phyloP scores from a whole-genome alignment of 2,888 invertebrate genomes.

The Tribolium freemani region DNA sequence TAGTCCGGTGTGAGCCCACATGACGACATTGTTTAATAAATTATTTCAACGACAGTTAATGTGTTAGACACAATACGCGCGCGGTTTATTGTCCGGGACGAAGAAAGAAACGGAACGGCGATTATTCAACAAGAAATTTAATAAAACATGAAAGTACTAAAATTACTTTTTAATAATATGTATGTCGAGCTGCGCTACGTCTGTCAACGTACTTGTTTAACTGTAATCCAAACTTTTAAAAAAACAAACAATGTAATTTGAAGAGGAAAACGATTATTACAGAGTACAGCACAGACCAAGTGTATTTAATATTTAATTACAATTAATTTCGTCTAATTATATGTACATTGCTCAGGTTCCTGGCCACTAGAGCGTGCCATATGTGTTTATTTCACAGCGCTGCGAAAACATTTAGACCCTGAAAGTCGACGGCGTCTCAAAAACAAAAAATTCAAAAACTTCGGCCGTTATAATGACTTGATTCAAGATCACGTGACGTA shows the following conservation, averaged over 20 bases:
- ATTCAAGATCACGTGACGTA: slow-evolving; percentile 4
- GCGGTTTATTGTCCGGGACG: slow-evolving; percentile 34
- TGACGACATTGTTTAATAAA: slow-evolving; percentile 49
- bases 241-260: slow-evolving; percentile 58
- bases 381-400: slow-evolving; percentile 57
- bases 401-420: slow-evolving; percentile 57
- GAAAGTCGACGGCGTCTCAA: slow-evolving; percentile 8
- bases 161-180: slow-evolving; percentile 56
- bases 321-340: slow-evolving; percentile 60
- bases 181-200: slow-evolving; percentile 43
- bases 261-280: slow-evolving; percentile 59
- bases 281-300: slow-evolving; percentile 54
- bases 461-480: slow-evolving; percentile 28
- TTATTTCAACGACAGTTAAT: slow-evolving; percentile 46
- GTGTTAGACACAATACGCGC: slow-evolving; percentile 32
- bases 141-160: slow-evolving; percentile 50
- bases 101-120: slow-evolving; percentile 40
- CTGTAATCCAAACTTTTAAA: slow-evolving; percentile 49
- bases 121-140: slow-evolving; percentile 47
- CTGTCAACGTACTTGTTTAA: slow-evolving; percentile 46
- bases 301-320: slow-evolving; percentile 60
- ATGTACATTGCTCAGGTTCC: slow-evolving; percentile 55
- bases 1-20: slow-evolving; percentile 29
- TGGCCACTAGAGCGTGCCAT: slow-evolving; percentile 57
- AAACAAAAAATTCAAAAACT: not conserved